phyloP scores from a whole-genome alignment of 2,113 vertebrate genomes.

The Rattus rattus region DNA sequence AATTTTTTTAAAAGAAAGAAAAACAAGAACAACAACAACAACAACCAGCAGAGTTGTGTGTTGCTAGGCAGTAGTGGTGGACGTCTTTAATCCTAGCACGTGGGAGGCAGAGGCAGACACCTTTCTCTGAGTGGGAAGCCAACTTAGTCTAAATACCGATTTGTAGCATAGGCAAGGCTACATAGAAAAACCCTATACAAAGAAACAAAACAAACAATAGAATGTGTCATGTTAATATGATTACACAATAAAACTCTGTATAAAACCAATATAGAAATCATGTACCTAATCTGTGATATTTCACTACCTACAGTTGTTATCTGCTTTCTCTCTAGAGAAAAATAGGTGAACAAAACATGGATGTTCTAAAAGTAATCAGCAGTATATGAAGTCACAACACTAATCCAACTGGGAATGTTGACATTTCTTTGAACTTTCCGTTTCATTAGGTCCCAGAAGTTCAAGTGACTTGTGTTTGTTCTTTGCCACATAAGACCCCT shows the following conservation, averaged over 20 bases:
- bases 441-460: background rate
- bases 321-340: background rate
- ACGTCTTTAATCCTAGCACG: too few species aligned
- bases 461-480: background rate
- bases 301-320: background rate
- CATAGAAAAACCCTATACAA: too few species aligned
- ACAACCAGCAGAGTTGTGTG: background rate
- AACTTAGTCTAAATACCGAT: too few species aligned
- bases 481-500: background rate
- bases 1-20: too few species aligned
- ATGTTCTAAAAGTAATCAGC: background rate
- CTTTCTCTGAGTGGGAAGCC: too few species aligned
- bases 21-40: too few species aligned
- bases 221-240: background rate
- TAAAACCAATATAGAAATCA: background rate
- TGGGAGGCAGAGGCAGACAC: too few species aligned
- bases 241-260: background rate
- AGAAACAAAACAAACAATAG: too few species aligned
- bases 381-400: background rate
- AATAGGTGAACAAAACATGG: background rate
- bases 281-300: background rate
- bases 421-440: background rate
- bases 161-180: too few species aligned
- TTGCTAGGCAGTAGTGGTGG: too few species aligned
- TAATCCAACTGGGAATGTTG: background rate